phyloP scores from a whole-genome alignment of 2,797 vertebrate genomes.

The Syngnathus acus region DNA sequence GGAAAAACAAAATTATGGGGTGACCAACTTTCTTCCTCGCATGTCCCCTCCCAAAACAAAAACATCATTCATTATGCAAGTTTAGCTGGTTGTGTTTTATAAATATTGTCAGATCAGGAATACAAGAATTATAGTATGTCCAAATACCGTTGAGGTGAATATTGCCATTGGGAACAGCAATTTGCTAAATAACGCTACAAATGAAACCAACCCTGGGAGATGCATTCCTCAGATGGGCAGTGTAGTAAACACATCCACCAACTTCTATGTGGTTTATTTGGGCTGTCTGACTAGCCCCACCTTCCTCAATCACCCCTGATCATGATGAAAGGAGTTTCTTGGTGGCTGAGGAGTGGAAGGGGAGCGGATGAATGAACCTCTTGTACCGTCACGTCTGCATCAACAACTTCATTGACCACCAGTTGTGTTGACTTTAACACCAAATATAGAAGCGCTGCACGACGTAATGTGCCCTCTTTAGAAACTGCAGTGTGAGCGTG shows the following conservation, averaged over 20 bases:
- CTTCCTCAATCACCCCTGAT: slow-evolving; percentile 11
- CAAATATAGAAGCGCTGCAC: slow-evolving; percentile 46
- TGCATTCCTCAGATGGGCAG: slow-evolving; percentile 23
- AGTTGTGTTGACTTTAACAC: slow-evolving; percentile 48
- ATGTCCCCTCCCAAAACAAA: slow-evolving; percentile 30
- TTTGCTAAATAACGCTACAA: slow-evolving; percentile 12
- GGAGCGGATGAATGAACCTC: slow-evolving; percentile 53
- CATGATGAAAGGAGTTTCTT: slow-evolving; percentile 40
- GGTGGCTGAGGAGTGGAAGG: slow-evolving; percentile 12
- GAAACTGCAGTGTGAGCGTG: slow-evolving; percentile 34
- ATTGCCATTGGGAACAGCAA: not conserved
- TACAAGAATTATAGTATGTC: not conserved
- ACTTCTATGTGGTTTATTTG: slow-evolving; percentile 27
- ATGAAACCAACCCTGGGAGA: slow-evolving; percentile 10
- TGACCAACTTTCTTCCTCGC: slow-evolving; percentile 15
- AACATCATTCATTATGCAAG: slow-evolving; percentile 18
- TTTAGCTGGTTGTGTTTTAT: not conserved
- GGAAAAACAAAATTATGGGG: slow-evolving; percentile 44
- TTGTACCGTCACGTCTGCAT: slow-evolving; percentile 36
- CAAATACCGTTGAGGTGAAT: not conserved
- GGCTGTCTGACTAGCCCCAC: slow-evolving; percentile 22
- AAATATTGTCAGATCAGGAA: not conserved
- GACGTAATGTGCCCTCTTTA: slow-evolving; percentile 54
- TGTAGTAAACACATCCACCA: slow-evolving; percentile 15
- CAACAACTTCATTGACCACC: slow-evolving; percentile 46